phyloP scores from a whole-genome alignment of 2,113 vertebrate genomes.

The Ameiurus melas region DNA sequence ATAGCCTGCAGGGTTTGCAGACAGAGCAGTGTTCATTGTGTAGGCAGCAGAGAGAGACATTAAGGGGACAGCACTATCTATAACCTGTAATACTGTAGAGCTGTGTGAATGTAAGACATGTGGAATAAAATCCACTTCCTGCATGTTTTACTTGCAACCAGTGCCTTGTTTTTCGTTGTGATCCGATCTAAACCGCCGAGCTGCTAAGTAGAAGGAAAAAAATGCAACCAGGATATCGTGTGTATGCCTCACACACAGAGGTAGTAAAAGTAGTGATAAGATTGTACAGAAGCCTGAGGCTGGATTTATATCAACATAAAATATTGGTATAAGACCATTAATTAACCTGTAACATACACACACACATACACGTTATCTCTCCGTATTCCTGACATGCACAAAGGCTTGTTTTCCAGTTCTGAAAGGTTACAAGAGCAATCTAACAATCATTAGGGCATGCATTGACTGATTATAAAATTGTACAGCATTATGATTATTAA shows the following conservation, averaged over 20 bases:
- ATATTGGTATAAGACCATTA: not conserved
- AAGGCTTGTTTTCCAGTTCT: not conserved
- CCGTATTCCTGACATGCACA: not conserved
- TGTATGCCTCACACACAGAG: not conserved
- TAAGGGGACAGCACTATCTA: slow-evolving; percentile 19
- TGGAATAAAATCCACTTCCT: not conserved
- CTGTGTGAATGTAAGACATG: not conserved
- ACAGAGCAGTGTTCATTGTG: slow-evolving; percentile 38
- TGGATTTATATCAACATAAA: not conserved
- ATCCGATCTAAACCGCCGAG: not conserved
- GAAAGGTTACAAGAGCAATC: not conserved
- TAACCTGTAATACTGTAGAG: not conserved
- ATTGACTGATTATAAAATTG: not conserved
- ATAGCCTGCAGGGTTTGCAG: slow-evolving; percentile 32
- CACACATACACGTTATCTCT: not conserved
- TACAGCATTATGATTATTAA: not conserved
- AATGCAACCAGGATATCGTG: not conserved
- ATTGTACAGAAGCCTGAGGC: not conserved
- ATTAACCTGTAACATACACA: not conserved
- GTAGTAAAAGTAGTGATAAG: not conserved
- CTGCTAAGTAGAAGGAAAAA: not conserved
- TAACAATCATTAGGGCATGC: no score
- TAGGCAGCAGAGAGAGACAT: slow-evolving; percentile 9
- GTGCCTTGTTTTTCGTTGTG: not conserved
- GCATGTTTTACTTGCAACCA: not conserved